Base-by-base conservation (phyloP, 2,888 invertebrate species). In the Carabus problematicus region DNA sequence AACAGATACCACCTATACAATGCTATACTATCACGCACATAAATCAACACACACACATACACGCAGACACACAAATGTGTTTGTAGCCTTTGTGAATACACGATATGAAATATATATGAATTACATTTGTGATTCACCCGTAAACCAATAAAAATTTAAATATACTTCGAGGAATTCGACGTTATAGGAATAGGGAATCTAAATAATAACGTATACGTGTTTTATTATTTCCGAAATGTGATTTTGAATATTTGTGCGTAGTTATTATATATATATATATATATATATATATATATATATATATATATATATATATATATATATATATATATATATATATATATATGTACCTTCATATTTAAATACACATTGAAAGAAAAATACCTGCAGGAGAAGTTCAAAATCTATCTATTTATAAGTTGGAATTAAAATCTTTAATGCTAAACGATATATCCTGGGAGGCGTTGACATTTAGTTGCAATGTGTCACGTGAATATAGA, bases 81-180 rank as follows among this genome's bases (percentile, higher is more conserved):
- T 1, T 11, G 16, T 18, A 11, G 45, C 12, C 11, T 45, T 45
- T n/a, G 45, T 14, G 19, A 39, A 47, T 29, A 60, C 49, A 67
- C 19, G 52, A 18, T 49, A 59, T 67, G 59, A 59, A 67, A 60
- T 67, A 67, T 67, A 59, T 67, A 67, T 67, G 67, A 67, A 67
- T 67, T 67, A 67, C 67, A 67, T 67, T 67, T 67, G 67, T 54
- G 59, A 67, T 67, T 60, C 60, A 29, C 14, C 59, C 45, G 64
- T 64, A 64, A 64, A 43, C 64, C 60, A 67, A 67, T 67, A 67
- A 67, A 67, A 67, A 67, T 67, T 67, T 67, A 67, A 67, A 67
- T 67, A 67, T 67, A 60, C 60, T 60, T 60, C 52, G 43, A 60
- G 67, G 67, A 14, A 60, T 67, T 52, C 40, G 63, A 58, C 58